Evolutionary conservation across 2,797 vertebrate genomes (phyloP), one percentile per base, ranked within the genome.

Genomic region (Peromyscus aztecus): DNA sequence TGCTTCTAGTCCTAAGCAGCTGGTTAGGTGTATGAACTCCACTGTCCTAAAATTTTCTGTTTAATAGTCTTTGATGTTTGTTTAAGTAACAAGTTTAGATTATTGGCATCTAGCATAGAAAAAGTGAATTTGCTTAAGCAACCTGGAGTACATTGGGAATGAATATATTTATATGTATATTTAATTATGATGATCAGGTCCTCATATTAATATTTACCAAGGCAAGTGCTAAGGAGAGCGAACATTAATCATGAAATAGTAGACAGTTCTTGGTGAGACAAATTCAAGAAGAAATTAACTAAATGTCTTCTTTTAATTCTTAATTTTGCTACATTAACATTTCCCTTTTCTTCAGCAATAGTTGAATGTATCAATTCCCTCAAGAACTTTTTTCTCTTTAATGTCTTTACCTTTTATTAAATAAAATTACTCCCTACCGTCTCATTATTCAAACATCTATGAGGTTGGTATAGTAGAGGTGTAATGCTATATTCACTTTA

Each of bases 321-420:
- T 92, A 93, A 77, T 87, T 92, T 71, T 91, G 19, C 63, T 59
- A 67, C 7, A 83, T 90, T 82, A 69, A 92, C 87, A 55, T 86
- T 84, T 11, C 52, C 27, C 2, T 78, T 24, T 90, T 73, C 46
- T 85, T 90, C 82, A 82, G 17, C 55, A 83, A 0, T 23, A 24
- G 7, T n/a, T 89, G 27, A 84, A 10, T 87, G 86, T 12, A 89
- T 69, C 43, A 84, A 9, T n/a, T 90, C 63, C 23, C 49, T 97
- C 19, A 43, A 37, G 94, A 86, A 52, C 43, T 73, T 11, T 8
- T 97, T 97, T 89, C 82, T 97, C 65, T 93, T 94, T 34, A 83
- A 73, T 46, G 10, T 80, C 43, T 92, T 87, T 97, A 82, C 0
- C 17, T 2, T 2, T 93, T 97, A 77, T 73, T 34, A 96, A 89